Evolutionary conservation across 92 coral and sea anemone genomes (phyloP).

Genomic region (Parazoanthus darwini): DNA sequence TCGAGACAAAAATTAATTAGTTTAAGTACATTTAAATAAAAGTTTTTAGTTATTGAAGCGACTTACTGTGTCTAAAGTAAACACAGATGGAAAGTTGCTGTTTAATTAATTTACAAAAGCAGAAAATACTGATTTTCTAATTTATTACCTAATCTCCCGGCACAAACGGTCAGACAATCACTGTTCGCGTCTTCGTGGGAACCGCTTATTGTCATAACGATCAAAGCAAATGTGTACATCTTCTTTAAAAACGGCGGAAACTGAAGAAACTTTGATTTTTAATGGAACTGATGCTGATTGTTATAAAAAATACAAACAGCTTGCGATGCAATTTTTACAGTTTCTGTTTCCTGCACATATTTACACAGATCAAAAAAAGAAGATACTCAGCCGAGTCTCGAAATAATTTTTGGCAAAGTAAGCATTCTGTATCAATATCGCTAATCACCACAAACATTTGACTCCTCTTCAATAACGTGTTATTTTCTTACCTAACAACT

Average conservation of each 20-base stretch:
- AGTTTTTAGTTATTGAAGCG: conserved; percentile 17
- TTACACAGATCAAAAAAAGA: not conserved
- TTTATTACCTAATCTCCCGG: conserved; percentile 2
- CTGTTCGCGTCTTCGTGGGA: not conserved
- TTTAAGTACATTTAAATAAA: conserved; percentile 30
- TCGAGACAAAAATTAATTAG: conserved; percentile 32
- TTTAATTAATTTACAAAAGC: conserved; percentile 39
- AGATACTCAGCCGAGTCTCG: not conserved
- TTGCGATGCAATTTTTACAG: not conserved
- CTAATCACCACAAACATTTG: conserved; percentile 23
- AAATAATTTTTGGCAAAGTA: not conserved
- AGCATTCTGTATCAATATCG: conserved; percentile 24
- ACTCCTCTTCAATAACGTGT: conserved; percentile 10
- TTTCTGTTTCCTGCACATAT: not conserved
- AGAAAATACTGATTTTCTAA: conserved; percentile 15
- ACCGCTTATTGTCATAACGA: conserved; percentile 1
- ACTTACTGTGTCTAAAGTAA: conserved; percentile 42
- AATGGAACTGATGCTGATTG: not conserved
- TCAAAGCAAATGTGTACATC: not conserved
- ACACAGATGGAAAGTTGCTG: conserved; percentile 27
- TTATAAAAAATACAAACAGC: not conserved
- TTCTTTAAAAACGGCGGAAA: not conserved
- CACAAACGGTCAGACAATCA: not conserved
- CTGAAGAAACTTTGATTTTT: not conserved
- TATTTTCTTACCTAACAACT: conserved; percentile 73